Conservation (phyloP, 2,797 vertebrate genomes). For the Eulemur albifrons region DNA sequence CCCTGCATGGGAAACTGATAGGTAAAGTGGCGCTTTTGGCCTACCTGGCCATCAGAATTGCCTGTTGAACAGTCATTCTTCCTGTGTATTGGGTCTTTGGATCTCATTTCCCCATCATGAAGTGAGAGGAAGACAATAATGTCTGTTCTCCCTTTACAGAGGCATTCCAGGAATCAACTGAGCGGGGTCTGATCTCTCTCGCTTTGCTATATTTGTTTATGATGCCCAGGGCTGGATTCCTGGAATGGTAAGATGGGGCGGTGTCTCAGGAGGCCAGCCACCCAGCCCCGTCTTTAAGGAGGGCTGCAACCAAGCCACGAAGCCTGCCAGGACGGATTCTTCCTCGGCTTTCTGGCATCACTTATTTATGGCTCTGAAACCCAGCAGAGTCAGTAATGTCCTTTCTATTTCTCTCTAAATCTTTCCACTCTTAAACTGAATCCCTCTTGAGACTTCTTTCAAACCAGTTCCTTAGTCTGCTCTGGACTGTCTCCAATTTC, state of each 20-base stretch:
- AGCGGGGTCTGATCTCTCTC: neutral
- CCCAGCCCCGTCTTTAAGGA: neutral
- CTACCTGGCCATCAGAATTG: no score
- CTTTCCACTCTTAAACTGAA: neutral
- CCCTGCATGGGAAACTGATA: neutral
- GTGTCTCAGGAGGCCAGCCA: neutral
- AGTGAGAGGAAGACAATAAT: neutral
- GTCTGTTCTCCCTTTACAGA: neutral
- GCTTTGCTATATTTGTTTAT: neutral
- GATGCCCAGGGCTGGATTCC: neutral
- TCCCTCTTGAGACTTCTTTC: neutral
- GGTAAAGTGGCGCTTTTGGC: neutral
- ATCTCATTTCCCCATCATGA: neutral
- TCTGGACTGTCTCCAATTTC: constrained; percentile 3
- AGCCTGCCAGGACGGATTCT: neutral
- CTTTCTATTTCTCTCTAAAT: constrained; percentile 18
- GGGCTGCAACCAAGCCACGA: neutral
- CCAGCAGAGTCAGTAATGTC: neutral
- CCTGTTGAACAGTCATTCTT: neutral
- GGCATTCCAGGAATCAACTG: neutral
- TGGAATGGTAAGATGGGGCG: neutral
- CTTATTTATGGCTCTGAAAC: constrained; percentile 53
- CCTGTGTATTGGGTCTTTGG: neutral
- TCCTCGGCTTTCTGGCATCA: neutral
- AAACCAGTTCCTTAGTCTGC: neutral